These are phyloP conservation scores for Alviniconcha strummeri DNA, from an alignment of 2,888 invertebrate genomes.

Conservation along the genomic window DNA sequence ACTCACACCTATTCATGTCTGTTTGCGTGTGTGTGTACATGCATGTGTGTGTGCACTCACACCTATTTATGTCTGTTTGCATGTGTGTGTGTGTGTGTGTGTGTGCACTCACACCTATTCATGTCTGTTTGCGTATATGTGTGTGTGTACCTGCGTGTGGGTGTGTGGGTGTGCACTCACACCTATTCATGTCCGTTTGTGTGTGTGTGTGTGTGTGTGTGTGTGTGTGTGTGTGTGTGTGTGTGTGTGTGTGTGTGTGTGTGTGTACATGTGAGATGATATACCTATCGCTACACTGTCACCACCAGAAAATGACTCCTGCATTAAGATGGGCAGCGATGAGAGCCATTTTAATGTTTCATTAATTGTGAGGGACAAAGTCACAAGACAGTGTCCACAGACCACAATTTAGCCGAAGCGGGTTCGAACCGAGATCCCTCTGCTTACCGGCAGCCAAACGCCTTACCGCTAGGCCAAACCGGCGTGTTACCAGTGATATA, in stretches of 20 bases:
- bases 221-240: background rate
- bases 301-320: no score
- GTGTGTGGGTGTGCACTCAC: background rate
- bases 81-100: slow-evolving; percentile 25
- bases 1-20: background rate
- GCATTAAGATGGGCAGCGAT: no score
- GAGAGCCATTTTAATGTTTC: no score
- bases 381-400: no score
- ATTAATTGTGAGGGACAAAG: no score
- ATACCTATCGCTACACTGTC: no score
- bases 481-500: no score
- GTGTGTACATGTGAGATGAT: background rate
- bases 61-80: background rate
- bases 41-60: background rate
- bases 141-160: background rate
- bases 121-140: background rate
- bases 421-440: no score
- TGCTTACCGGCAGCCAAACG: no score
- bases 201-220: background rate
- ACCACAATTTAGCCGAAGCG: no score
- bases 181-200: background rate
- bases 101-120: no score
- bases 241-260: slow-evolving; percentile 13
- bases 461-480: no score
- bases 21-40: background rate